Evolutionary conservation across 1,140 invertebrate species (phyloP).

Genomic region (Drosophila carrolli): DNA sequence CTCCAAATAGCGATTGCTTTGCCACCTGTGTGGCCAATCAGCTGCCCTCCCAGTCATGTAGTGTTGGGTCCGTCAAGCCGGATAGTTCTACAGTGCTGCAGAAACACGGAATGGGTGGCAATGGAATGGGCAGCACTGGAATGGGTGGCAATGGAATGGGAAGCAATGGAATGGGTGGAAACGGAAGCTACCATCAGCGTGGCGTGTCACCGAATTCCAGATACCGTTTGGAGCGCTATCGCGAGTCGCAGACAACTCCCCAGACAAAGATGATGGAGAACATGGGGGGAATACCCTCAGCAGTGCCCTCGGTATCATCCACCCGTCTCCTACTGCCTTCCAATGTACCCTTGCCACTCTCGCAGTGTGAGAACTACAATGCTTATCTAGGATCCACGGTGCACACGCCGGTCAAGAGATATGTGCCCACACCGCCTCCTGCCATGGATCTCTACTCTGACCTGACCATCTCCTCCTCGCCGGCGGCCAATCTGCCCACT

Average conservation of each 20-base stretch:
- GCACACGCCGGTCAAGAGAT: slow-evolving; percentile 83
- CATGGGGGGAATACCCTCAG: slow-evolving; percentile 16
- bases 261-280: slow-evolving; percentile 49
- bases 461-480: slow-evolving; percentile 19
- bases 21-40: slow-evolving; percentile 23
- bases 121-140: background rate
- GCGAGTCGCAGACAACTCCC: slow-evolving; percentile 48
- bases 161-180: slow-evolving; percentile 4
- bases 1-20: slow-evolving; percentile 75
- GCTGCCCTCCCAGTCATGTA: slow-evolving; percentile 23
- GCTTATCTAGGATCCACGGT: slow-evolving; percentile 77
- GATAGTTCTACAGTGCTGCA: slow-evolving; percentile 22
- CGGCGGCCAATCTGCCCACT: slow-evolving; percentile 7
- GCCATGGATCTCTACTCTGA: slow-evolving; percentile 61
- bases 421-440: slow-evolving; percentile 83
- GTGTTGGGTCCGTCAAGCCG: slow-evolving; percentile 26
- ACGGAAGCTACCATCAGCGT: slow-evolving; percentile 33
- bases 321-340: slow-evolving; percentile 57
- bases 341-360: slow-evolving; percentile 45
- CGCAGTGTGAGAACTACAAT: slow-evolving; percentile 66
- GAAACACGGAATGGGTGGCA: slow-evolving; percentile 30
- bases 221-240: slow-evolving; percentile 66
- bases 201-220: slow-evolving; percentile 70
- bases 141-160: slow-evolving; percentile 9
- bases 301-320: slow-evolving; percentile 29